These are phyloP conservation scores for Tetramorium bicarinatum DNA, from an alignment of 2,888 invertebrate genomes.

Conservation along the genomic window DNA sequence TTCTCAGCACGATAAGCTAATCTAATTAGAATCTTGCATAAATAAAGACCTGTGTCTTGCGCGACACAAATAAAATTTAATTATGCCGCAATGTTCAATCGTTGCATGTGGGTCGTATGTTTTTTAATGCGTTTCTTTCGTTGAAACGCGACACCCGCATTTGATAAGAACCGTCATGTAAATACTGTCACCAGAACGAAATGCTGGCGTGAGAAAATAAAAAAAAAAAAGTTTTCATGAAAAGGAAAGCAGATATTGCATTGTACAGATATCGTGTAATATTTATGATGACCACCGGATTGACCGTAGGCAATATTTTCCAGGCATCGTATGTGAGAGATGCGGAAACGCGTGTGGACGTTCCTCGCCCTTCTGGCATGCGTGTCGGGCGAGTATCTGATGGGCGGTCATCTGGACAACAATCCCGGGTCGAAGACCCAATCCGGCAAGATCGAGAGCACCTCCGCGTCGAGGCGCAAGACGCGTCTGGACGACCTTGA, in stretches of 20 bases:
- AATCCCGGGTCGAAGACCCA: slow-evolving; percentile 65
- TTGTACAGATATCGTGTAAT: not conserved
- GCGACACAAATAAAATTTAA: slow-evolving; percentile 11
- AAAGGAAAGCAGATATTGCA: slow-evolving; percentile 11
- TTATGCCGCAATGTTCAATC: not conserved
- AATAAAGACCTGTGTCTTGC: slow-evolving; percentile 20
- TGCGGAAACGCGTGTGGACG: slow-evolving; percentile 50
- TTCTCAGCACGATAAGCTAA: slow-evolving; percentile 3
- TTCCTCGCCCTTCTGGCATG: slow-evolving; percentile 58
- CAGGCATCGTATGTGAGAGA: slow-evolving; percentile 55
- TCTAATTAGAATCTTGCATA: not conserved
- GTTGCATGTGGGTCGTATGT: not conserved
- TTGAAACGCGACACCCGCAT: slow-evolving; percentile 25
- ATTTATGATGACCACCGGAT: not conserved
- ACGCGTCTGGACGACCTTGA: slow-evolving; percentile 78
- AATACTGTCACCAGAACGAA: not conserved
- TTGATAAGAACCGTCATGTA: not conserved
- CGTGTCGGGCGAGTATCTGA: slow-evolving; percentile 72
- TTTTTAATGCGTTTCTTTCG: not conserved
- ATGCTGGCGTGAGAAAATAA: not conserved
- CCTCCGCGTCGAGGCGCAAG: slow-evolving; percentile 70
- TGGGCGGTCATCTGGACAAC: slow-evolving; percentile 83
- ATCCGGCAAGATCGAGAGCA: slow-evolving; percentile 56
- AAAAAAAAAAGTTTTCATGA: not conserved
- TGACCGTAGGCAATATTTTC: slow-evolving; percentile 38